Conservation (phyloP, 2,888 invertebrate species). For the Biston betularia region DNA sequence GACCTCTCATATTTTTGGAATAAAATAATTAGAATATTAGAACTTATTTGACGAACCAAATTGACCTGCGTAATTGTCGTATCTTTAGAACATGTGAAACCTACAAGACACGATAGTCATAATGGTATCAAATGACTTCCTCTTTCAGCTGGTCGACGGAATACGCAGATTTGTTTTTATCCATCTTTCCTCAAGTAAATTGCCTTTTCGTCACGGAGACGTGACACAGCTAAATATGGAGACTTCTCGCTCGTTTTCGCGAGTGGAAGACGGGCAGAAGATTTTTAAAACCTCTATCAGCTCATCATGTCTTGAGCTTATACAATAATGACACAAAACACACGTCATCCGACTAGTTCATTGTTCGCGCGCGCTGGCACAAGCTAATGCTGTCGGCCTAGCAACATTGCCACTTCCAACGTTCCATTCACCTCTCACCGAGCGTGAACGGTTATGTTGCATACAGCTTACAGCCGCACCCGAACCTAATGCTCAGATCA, state of each 20-base stretch:
- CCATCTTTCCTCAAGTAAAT: too few relatives aligned
- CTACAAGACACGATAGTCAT: too few relatives aligned
- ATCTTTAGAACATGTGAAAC: background rate
- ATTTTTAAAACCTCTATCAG: conserved; percentile 1
- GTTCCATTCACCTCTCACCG: conserved; percentile 85
- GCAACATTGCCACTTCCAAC: conserved; percentile 72
- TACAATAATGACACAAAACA: conserved; percentile 60
- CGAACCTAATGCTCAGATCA: conserved; percentile 47
- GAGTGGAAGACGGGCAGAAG: background rate
- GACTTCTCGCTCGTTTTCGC: too few relatives aligned
- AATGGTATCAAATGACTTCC: too few relatives aligned
- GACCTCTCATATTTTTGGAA: too few relatives aligned
- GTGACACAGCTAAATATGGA: too few relatives aligned
- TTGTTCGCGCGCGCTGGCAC: conserved; percentile 82
- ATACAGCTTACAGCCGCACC: conserved; percentile 61
- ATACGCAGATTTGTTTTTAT: too few relatives aligned
- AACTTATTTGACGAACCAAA: too few relatives aligned
- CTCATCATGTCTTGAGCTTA: conserved; percentile 37
- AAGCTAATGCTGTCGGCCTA: conserved; percentile 80
- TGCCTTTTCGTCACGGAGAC: too few relatives aligned
- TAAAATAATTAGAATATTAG: too few relatives aligned
- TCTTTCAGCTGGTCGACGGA: too few relatives aligned
- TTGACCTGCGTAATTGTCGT: background rate
- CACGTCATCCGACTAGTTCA: conserved; percentile 79
- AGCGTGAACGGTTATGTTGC: conserved; percentile 75